phyloP scores from a whole-genome alignment of 2,888 invertebrate genomes.

The Aleiodes alternator region DNA sequence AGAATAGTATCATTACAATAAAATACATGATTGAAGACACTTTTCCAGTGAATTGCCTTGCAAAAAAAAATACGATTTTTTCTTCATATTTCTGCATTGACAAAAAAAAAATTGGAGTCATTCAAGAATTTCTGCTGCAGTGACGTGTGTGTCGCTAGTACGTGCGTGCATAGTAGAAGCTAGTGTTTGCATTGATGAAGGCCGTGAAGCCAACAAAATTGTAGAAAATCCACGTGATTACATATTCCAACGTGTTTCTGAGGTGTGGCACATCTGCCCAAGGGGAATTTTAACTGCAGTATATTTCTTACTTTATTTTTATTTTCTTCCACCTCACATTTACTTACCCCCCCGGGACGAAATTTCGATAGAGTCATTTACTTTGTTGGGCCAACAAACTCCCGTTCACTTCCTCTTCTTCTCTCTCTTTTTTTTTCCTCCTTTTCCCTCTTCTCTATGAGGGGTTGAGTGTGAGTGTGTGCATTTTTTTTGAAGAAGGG shows the following conservation, averaged over 20 bases:
- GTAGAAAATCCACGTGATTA: constrained; percentile 22
- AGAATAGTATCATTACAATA: neutral
- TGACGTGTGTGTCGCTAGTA: neutral
- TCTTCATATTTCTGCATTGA: too few species aligned
- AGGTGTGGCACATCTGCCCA: constrained; percentile 34
- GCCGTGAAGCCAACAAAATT: constrained; percentile 36
- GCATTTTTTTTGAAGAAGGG: constrained; percentile 6
- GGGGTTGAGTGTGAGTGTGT: constrained; percentile 25
- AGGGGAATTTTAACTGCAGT: constrained; percentile 6
- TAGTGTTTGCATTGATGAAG: constrained; percentile 3
- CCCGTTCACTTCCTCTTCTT: neutral
- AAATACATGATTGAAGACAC: neutral
- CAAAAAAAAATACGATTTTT: too few species aligned
- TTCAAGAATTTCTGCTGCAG: too few species aligned
- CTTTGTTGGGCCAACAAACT: constrained; percentile 51
- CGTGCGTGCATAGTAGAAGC: constrained; percentile 14
- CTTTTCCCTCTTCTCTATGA: neutral
- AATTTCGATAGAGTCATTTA: constrained; percentile 60
- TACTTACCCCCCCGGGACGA: constrained; percentile 50
- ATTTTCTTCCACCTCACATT: constrained; percentile 43
- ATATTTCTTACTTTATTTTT: constrained; percentile 35
- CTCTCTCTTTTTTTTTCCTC: neutral
- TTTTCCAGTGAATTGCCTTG: neutral
- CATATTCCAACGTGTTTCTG: constrained; percentile 19
- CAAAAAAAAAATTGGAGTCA: too few species aligned